These are phyloP conservation scores for Muricea muricata DNA, from an alignment of 92 coral and sea anemone species.

Conservation along the genomic window DNA sequence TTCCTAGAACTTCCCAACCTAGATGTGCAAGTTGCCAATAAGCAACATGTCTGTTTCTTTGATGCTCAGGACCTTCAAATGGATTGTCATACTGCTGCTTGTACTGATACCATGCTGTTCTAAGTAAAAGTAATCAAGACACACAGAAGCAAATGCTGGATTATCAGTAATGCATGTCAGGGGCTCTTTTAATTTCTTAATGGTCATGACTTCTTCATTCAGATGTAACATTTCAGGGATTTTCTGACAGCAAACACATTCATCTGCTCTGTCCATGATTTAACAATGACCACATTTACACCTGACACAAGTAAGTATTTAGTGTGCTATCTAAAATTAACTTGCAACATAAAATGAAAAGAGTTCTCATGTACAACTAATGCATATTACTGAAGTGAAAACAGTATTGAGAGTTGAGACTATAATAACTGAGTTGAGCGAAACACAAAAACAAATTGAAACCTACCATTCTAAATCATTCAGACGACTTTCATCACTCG, in stretches of 20 bases:
- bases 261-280: too few relatives aligned
- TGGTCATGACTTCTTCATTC: slow-evolving; percentile 33
- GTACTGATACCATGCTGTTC: slow-evolving; percentile 49
- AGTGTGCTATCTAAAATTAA: too few relatives aligned
- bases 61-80: slow-evolving; percentile 55
- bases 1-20: slow-evolving; percentile 43
- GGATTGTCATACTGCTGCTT: slow-evolving; percentile 42
- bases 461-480: slow-evolving; percentile 10
- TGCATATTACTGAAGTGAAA: too few relatives aligned
- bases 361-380: not conserved
- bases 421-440: too few relatives aligned
- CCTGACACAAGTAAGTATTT: not conserved
- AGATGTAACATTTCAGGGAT: slow-evolving; percentile 33
- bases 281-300: slow-evolving; percentile 43
- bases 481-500: not conserved
- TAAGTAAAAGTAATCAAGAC: not conserved
- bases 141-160: slow-evolving; percentile 33
- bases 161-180: slow-evolving; percentile 12
- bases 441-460: not conserved
- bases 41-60: slow-evolving; percentile 52
- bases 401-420: too few relatives aligned
- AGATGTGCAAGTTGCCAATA: slow-evolving; percentile 47
- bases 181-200: slow-evolving; percentile 39
- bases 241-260: slow-evolving; percentile 45
- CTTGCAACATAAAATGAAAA: too few relatives aligned